Percentiles rank a stretch among this genome's conserved stretches.
These are phyloP conservation scores for Mus pahari DNA, from an alignment of 2,113 vertebrate species.

Conservation along the genomic window DNA sequence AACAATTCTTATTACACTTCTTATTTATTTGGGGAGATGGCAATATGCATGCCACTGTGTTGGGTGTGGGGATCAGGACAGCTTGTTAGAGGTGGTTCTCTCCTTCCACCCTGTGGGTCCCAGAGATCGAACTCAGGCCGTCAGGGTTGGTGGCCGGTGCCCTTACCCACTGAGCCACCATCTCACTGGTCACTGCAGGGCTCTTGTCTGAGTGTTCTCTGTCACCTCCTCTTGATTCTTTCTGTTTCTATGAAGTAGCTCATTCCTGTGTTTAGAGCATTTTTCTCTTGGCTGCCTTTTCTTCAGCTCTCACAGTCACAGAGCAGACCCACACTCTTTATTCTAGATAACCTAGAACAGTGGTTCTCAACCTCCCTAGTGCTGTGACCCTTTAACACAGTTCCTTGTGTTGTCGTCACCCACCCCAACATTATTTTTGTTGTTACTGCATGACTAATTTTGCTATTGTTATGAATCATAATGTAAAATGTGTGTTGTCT, in stretches of 20 bases:
- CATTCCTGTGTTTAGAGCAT: not conserved
- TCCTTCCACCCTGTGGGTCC: not conserved
- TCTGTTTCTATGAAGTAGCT: not conserved
- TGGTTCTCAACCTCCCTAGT: not conserved
- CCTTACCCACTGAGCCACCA: not conserved
- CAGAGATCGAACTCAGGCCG: not conserved
- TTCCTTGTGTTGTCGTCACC: not conserved
- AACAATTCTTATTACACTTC: not conserved
- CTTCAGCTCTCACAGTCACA: not conserved
- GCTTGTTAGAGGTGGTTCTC: not conserved
- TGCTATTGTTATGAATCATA: not conserved
- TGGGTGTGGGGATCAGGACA: not conserved
- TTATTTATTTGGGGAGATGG: not conserved
- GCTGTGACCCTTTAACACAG: not conserved
- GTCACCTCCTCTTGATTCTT: not conserved
- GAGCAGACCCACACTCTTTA: not conserved
- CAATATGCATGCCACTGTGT: not conserved
- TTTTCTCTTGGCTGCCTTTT: not conserved
- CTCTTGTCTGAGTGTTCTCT: not conserved
- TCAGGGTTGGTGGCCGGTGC: not conserved
- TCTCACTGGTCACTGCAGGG: not conserved
- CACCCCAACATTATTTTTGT: not conserved
- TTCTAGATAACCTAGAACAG: not conserved
- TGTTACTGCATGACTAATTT: not conserved
- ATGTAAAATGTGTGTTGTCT: not conserved